phyloP scores from a whole-genome alignment of 2,113 vertebrate genomes.

The Toxotes jaculatrix region DNA sequence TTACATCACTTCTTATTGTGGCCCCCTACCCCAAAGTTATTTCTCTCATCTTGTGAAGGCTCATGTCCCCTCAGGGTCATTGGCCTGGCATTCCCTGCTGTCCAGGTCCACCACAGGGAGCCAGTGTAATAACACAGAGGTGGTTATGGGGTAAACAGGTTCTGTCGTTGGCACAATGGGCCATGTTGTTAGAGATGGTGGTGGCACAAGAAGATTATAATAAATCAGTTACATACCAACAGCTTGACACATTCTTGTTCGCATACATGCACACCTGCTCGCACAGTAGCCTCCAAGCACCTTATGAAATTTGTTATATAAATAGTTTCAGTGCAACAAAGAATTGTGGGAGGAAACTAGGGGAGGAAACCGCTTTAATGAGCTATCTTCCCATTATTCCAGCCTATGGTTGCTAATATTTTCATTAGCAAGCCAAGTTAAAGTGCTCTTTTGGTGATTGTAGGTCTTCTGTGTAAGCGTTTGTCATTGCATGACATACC shows the following conservation, averaged over 20 bases:
- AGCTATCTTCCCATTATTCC: neutral
- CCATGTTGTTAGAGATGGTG: conserved; percentile 13
- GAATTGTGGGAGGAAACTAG: neutral
- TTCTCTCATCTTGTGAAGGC: conserved; percentile 69
- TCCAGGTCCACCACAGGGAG: conserved; percentile 53
- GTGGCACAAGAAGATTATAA: neutral
- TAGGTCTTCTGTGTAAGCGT: neutral
- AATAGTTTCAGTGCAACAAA: neutral
- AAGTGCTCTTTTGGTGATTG: neutral
- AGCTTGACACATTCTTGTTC: conserved; percentile 8
- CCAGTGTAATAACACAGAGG: conserved; percentile 60
- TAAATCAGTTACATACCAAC: conserved; percentile 25
- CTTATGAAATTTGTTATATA: neutral
- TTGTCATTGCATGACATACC: neutral
- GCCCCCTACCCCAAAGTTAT: conserved; percentile 71
- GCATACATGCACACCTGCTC: neutral
- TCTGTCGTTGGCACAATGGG: conserved; percentile 34
- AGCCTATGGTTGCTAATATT: neutral
- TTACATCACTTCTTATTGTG: conserved; percentile 67
- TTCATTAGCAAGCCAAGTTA: neutral
- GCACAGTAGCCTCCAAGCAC: neutral
- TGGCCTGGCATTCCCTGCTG: conserved; percentile 61
- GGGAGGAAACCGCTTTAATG: neutral
- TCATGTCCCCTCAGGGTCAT: conserved; percentile 72
- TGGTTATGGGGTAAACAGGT: conserved; percentile 39